Percentiles rank a stretch among this genome's conserved stretches.
These are phyloP conservation scores for Conistra vaccinii DNA, from an alignment of 2,888 invertebrate genomes.

Conservation along the genomic window DNA sequence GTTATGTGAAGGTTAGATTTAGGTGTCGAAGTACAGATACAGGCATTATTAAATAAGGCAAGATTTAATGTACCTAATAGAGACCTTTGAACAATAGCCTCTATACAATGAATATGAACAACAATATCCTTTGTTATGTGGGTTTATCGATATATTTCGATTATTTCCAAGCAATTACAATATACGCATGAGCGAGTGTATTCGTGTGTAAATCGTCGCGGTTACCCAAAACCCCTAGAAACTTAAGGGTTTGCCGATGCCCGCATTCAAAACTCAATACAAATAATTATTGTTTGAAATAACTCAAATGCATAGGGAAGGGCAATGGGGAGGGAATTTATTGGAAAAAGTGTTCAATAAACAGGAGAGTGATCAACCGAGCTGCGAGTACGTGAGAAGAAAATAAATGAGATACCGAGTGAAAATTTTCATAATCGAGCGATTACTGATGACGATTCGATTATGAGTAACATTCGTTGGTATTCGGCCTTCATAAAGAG, in stretches of 20 bases:
- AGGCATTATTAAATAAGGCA: slow-evolving; percentile 13
- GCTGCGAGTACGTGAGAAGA: slow-evolving; percentile 38
- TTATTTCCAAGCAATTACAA: slow-evolving; percentile 58
- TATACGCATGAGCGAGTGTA: slow-evolving; percentile 39
- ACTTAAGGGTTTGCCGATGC: background rate
- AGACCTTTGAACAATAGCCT: slow-evolving; percentile 38
- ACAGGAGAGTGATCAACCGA: slow-evolving; percentile 25
- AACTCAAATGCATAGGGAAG: slow-evolving; percentile 1
- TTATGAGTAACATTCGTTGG: slow-evolving; percentile 19
- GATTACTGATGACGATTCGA: slow-evolving; percentile 22
- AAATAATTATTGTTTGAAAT: slow-evolving; percentile 27
- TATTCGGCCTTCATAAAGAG: slow-evolving; percentile 12
- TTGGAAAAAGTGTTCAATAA: slow-evolving; percentile 19
- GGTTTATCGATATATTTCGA: slow-evolving; percentile 52
- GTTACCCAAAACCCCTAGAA: slow-evolving; percentile 20
- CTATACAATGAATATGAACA: slow-evolving; percentile 16
- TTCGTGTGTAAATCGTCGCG: slow-evolving; percentile 35
- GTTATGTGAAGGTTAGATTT: slow-evolving; percentile 9
- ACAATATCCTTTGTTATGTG: slow-evolving; percentile 23
- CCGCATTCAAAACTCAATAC: slow-evolving; percentile 28
- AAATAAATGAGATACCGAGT: slow-evolving; percentile 30
- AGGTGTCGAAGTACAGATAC: slow-evolving; percentile 16
- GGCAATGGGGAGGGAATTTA: slow-evolving; percentile 27
- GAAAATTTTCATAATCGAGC: slow-evolving; percentile 35
- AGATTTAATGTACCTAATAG: slow-evolving; percentile 18